Base-by-base conservation (phyloP, 2,797 vertebrate species). In the Megaceryle alcyon region DNA sequence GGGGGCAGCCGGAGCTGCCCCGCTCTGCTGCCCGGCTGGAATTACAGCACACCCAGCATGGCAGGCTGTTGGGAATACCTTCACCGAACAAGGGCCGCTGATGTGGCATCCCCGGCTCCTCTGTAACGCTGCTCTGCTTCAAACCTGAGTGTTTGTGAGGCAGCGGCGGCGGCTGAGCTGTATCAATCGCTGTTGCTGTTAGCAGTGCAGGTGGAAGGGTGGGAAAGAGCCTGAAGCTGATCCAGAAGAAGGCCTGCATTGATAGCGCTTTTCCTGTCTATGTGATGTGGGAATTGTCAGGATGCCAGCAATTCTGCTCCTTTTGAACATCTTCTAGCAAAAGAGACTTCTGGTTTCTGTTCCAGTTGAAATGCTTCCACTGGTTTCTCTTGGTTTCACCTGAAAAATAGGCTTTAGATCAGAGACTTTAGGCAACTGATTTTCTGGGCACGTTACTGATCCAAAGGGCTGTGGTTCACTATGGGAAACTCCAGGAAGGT, bases 201-300 rank as follows among this genome's bases (percentile, higher is more conserved):
- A 23, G 94, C 7, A 10, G 82, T 57, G 92, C 80, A 64, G 93
- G 90, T 94, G 96, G 94, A 96, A 86, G 96, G 94, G 77, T 79
- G 80, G 89, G 87, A 94, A 90, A 88, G 70, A 96, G 92, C 84
- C 79, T 94, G 92, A 92, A 88, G 88, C 90, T 15, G 80, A 88
- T 96, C 94, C 95, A 96, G 96, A 96, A 94, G 91, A 82, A 63
- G 90, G 94, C 85, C 90, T 94, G 95, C 92, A 90, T 12, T 71
- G 94, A 80, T 82, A 68, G 77, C 0, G 3, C 89, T 92, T 94
- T 94, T 90, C 91, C 90, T 96, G 91, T 86, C 91, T 88, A 1
- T 94, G 77, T 90, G 94, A 90, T 94, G 89, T 86, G 89, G 92
- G 85, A 94, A 33, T 76, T 97, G 96, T 94, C 92, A 82, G 51